These are phyloP conservation scores for Pseudococcus viburni DNA, from an alignment of 2,888 invertebrate species.

Conservation along the genomic window DNA sequence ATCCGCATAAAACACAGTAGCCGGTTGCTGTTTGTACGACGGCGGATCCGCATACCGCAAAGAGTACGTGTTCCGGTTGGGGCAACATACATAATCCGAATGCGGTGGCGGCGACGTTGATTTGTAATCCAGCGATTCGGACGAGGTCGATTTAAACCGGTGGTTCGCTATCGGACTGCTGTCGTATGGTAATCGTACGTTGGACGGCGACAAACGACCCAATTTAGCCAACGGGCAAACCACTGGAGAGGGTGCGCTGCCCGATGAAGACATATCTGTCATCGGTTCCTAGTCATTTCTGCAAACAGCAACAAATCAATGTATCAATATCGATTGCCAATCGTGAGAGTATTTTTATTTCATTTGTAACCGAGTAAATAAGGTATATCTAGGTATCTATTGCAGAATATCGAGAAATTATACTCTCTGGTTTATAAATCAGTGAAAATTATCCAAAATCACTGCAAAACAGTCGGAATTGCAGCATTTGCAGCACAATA, in stretches of 20 bases:
- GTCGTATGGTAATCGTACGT: constrained; percentile 63
- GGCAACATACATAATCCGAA: neutral
- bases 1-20: constrained; percentile 3
- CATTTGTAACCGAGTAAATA: too few species aligned
- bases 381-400: too few species aligned
- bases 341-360: too few species aligned
- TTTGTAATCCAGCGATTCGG: constrained; percentile 52
- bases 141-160: constrained; percentile 80
- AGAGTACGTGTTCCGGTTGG: constrained; percentile 15
- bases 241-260: constrained; percentile 71
- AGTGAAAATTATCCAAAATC: too few species aligned
- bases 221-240: constrained; percentile 77
- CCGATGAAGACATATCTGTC: constrained; percentile 61
- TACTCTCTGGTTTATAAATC: too few species aligned
- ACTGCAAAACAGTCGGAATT: too few species aligned
- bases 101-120: constrained; percentile 21
- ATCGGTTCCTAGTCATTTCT: constrained; percentile 34
- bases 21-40: neutral
- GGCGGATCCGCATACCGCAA: constrained; percentile 15
- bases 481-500: too few species aligned
- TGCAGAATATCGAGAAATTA: too few species aligned
- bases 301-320: neutral
- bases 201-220: constrained; percentile 73
- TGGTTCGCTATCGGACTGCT: constrained; percentile 75
- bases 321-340: neutral